Percentiles rank a stretch among this genome's conserved stretches.
phyloP scores from a whole-genome alignment of 1,140 invertebrate genomes.

The Orius insidiosus region DNA sequence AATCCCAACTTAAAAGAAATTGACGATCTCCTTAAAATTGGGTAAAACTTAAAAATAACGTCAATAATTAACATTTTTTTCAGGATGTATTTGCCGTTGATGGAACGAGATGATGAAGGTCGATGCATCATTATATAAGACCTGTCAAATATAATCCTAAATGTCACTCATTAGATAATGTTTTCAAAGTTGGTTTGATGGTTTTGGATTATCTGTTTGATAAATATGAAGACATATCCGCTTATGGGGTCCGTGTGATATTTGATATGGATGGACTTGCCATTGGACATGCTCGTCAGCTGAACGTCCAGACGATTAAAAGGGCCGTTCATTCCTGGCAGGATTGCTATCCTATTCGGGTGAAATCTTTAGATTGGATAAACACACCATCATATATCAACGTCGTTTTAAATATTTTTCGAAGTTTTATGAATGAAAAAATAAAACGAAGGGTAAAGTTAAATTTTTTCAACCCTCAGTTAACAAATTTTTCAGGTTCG shows the following conservation, averaged over 20 bases:
- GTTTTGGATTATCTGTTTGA: conserved; percentile 1
- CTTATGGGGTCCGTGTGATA: conserved; percentile 38
- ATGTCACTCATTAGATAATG: conserved; percentile 32
- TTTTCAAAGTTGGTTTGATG: conserved; percentile 2
- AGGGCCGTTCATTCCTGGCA: conserved; percentile 44
- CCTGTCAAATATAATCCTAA: conserved; percentile 36
- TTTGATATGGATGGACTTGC: conserved; percentile 39
- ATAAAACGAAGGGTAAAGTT: conserved; percentile 33
- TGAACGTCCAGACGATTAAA: conserved; percentile 36
- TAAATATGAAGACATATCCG: conserved; percentile 31
- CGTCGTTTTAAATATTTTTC: conserved; percentile 45
- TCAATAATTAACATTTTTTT: conserved; percentile 7
- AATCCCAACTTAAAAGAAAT: conserved; percentile 37
- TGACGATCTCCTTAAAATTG: conserved; percentile 35
- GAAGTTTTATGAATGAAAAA: conserved; percentile 52
- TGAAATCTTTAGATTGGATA: conserved; percentile 48
- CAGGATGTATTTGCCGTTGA: conserved; percentile 38
- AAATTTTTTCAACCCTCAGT: background rate
- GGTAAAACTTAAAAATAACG: conserved; percentile 19
- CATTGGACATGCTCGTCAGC: conserved; percentile 37
- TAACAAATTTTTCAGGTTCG: conserved; percentile 26
- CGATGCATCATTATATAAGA: conserved; percentile 37
- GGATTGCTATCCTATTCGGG: conserved; percentile 47
- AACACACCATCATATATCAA: conserved; percentile 50
- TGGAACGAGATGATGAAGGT: conserved; percentile 30